phyloP scores from a whole-genome alignment of 92 coral and sea anemone genomes.

The Paragorgia papillata region DNA sequence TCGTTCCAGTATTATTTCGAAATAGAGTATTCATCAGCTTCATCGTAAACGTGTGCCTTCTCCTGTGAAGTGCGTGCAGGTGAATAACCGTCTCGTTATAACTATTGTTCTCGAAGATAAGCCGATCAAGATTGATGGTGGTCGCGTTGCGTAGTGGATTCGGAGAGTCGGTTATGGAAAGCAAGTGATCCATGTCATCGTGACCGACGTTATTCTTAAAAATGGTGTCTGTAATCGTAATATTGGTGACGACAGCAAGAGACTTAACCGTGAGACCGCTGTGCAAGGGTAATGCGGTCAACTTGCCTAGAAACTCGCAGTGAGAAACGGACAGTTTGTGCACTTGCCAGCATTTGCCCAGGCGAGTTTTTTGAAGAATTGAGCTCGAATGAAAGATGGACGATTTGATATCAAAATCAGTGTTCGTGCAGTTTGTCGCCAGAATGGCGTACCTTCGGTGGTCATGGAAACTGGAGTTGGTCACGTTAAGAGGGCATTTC shows the following conservation, averaged over 20 bases:
- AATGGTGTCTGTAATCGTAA: not conserved
- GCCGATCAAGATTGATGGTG: not conserved
- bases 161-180: not conserved
- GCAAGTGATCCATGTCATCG: not conserved
- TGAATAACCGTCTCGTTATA: conserved; percentile 1
- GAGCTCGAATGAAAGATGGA: conserved; percentile 2
- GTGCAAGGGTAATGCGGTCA: not conserved
- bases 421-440: not conserved
- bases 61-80: not conserved
- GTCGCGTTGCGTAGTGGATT: not conserved
- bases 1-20: conserved; percentile 13
- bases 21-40: not conserved
- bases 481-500: not conserved
- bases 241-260: not conserved
- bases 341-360: no score
- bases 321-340: not conserved
- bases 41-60: not conserved
- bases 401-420: not conserved
- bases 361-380: not conserved
- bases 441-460: not conserved
- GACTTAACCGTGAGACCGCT: not conserved
- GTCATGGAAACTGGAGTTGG: not conserved
- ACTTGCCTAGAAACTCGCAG: not conserved
- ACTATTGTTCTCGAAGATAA: not conserved
- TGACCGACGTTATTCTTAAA: conserved; percentile 4